These are phyloP conservation scores for Drosophila ochracea DNA, from an alignment of 2,888 invertebrate genomes.

Conservation along the genomic window DNA sequence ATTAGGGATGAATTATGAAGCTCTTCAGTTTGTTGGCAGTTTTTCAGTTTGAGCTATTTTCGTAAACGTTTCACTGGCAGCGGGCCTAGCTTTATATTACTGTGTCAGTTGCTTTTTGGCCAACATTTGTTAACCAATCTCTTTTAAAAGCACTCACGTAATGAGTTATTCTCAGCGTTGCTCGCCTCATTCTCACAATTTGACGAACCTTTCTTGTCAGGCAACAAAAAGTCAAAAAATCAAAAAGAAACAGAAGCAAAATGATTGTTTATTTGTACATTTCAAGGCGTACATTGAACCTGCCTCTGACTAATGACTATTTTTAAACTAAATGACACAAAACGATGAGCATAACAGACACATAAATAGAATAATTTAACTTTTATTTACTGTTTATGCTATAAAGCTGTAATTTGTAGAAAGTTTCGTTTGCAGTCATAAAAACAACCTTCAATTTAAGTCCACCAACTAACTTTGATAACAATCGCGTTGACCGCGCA, in stretches of 20 bases:
- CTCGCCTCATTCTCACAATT: neutral
- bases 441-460: constrained; percentile 5
- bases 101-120: neutral
- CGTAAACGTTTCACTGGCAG: constrained; percentile 2
- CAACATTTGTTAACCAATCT: neutral
- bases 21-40: neutral
- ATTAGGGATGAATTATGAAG: neutral
- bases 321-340: neutral
- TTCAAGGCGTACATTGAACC: constrained; percentile 31
- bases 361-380: neutral
- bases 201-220: neutral
- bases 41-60: neutral
- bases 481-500: constrained; percentile 13
- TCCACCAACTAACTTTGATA: constrained; percentile 9
- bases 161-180: constrained; percentile 6
- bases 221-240: too few species aligned
- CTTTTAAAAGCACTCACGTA: constrained; percentile 2
- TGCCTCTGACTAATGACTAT: constrained; percentile 13
- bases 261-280: constrained; percentile 9
- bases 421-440: neutral
- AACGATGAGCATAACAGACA: neutral
- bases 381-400: neutral
- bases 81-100: neutral
- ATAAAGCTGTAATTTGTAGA: neutral
- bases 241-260: constrained; percentile 1